These are phyloP conservation scores for Thomomys bottae DNA, from an alignment of 2,113 vertebrate genomes.

Conservation along the genomic window DNA sequence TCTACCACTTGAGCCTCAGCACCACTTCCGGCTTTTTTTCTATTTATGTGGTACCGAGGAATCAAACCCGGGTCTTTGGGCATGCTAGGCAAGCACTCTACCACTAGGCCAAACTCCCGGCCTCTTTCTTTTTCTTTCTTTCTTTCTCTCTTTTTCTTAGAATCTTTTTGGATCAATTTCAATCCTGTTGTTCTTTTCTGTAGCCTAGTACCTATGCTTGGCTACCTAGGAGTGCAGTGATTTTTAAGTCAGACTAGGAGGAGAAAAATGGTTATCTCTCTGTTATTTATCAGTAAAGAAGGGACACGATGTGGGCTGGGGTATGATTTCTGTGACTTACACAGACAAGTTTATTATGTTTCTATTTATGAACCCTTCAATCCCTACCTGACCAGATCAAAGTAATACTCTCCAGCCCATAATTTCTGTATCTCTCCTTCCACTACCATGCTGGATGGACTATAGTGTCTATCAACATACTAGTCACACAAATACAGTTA, in stretches of 20 bases:
- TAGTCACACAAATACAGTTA: not conserved
- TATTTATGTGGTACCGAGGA: no score
- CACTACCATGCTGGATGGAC: not conserved
- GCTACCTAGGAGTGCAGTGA: not conserved
- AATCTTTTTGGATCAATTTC: not conserved
- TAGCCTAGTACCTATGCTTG: not conserved
- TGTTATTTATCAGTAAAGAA: not conserved
- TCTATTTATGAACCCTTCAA: constrained; percentile 14
- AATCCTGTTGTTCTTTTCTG: constrained; percentile 10
- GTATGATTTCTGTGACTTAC: not conserved
- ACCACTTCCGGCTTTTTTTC: no score
- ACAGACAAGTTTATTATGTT: constrained; percentile 15
- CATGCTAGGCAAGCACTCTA: no score
- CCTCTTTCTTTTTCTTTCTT: no score
- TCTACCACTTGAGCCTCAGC: no score
- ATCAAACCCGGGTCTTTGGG: no score
- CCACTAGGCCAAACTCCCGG: no score
- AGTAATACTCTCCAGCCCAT: not conserved
- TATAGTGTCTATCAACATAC: not conserved
- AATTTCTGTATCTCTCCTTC: not conserved
- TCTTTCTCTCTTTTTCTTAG: no score
- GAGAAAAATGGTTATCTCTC: constrained; percentile 21
- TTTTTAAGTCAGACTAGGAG: not conserved
- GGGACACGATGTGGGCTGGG: not conserved
- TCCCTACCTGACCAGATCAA: not conserved